Percentiles rank a stretch among this genome's conserved stretches.
These are phyloP conservation scores for Volucella zonaria DNA, from an alignment of 2,888 invertebrate genomes.

Conservation along the genomic window DNA sequence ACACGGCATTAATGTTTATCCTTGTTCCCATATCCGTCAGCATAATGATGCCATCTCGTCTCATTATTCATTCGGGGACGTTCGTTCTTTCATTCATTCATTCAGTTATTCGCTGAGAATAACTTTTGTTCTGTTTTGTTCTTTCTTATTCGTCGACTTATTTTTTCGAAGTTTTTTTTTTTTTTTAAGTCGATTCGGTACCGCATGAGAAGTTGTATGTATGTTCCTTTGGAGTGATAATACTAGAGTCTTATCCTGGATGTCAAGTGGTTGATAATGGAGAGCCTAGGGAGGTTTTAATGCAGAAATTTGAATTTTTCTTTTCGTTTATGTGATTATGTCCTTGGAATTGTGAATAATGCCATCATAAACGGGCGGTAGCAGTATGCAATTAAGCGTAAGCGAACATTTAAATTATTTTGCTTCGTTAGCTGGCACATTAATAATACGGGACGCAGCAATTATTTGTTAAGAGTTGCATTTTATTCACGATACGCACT, in stretches of 20 bases:
- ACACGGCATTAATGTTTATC: conserved; percentile 73
- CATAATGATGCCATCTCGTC: conserved; percentile 73
- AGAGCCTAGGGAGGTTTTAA: conserved; percentile 25
- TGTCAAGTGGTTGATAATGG: conserved; percentile 23
- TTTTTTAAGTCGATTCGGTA: conserved; percentile 7
- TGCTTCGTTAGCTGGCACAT: conserved; percentile 28
- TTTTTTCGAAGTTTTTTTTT: conserved; percentile 43
- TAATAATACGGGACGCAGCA: background rate
- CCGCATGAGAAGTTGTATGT: conserved; percentile 18
- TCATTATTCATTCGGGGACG: conserved; percentile 70
- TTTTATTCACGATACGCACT: background rate
- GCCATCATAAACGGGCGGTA: conserved; percentile 5
- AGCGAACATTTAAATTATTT: conserved; percentile 53
- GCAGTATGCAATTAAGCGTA: conserved; percentile 46
- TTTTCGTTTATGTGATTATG: conserved; percentile 60
- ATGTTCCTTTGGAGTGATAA: conserved; percentile 31
- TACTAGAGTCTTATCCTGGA: conserved; percentile 39
- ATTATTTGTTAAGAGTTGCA: conserved; percentile 25
- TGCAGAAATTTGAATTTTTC: conserved; percentile 60
- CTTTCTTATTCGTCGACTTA: conserved; percentile 20
- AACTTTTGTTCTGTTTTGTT: conserved; percentile 61
- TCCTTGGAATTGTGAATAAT: conserved; percentile 55
- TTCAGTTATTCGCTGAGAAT: conserved; percentile 72
- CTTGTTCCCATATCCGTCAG: conserved; percentile 73
- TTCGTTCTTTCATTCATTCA: conserved; percentile 49